These are phyloP conservation scores for Muntiacus reevesi DNA, from an alignment of 2,113 vertebrate species.

Conservation along the genomic window DNA sequence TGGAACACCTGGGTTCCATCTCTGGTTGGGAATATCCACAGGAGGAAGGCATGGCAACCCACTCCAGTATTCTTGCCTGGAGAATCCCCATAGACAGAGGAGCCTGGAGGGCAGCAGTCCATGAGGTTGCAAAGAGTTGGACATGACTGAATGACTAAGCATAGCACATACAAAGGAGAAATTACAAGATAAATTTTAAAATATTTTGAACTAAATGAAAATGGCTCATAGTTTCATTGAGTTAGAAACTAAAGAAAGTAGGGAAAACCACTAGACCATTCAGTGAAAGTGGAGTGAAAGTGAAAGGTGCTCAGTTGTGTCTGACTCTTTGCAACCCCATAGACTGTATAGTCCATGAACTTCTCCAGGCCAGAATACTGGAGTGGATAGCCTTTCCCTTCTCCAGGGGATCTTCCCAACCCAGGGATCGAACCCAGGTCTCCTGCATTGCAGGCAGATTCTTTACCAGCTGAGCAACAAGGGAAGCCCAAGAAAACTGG, in stretches of 20 bases:
- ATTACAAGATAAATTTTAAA: neutral
- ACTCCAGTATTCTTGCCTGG: neutral
- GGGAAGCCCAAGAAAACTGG: neutral
- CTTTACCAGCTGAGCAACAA: neutral
- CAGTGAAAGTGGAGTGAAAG: neutral
- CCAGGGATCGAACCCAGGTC: neutral
- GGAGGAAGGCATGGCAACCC: neutral
- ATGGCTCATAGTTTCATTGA: neutral
- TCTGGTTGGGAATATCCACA: neutral
- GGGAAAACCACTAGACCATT: neutral
- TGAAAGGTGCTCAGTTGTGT: neutral
- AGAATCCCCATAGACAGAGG: neutral
- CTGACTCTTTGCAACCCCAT: neutral
- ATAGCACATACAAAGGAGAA: neutral
- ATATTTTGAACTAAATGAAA: neutral
- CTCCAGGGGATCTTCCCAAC: neutral
- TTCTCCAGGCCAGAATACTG: neutral
- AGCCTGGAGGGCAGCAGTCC: neutral
- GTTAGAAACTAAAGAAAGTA: neutral
- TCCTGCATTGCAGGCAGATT: fast-evolving
- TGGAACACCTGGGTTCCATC: neutral
- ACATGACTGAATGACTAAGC: neutral
- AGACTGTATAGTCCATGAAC: neutral
- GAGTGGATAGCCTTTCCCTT: neutral
- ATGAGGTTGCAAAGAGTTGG: neutral